These are phyloP conservation scores for Dasyurus viverrinus DNA, from an alignment of 2,113 vertebrate genomes.

Conservation along the genomic window DNA sequence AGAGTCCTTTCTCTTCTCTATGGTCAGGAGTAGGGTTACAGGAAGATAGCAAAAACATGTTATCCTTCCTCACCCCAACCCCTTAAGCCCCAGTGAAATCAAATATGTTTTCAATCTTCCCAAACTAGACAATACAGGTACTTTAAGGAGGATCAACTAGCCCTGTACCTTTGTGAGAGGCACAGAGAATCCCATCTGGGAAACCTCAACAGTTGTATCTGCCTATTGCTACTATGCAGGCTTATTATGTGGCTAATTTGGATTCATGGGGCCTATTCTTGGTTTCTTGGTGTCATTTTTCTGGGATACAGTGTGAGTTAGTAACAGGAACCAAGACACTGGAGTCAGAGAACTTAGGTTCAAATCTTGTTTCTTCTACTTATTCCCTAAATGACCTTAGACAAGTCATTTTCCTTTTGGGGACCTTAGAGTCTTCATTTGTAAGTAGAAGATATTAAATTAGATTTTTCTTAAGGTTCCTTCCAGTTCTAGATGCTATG, in stretches of 20 bases:
- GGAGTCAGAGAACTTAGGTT: neutral
- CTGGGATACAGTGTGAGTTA: neutral
- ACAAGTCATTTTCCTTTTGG: neutral
- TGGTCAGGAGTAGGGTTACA: conserved; percentile 5
- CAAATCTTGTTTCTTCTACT: neutral
- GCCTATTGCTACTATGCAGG: neutral
- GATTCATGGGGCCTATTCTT: neutral
- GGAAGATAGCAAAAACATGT: conserved; percentile 1
- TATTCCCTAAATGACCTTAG: neutral
- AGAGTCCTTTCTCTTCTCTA: neutral
- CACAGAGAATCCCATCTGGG: neutral
- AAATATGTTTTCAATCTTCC: neutral
- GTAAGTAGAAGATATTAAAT: neutral
- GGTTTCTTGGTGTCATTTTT: neutral
- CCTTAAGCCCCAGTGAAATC: neutral
- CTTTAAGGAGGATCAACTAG: neutral
- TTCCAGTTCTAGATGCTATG: neutral
- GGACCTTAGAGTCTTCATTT: neutral
- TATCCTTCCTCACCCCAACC: neutral
- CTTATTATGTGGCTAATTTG: neutral
- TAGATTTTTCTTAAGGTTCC: neutral
- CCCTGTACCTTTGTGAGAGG: neutral
- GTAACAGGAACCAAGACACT: neutral
- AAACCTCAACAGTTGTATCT: neutral
- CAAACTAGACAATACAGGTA: neutral